These are phyloP conservation scores for Dynastes maya DNA, from an alignment of 2,888 invertebrate species.

Conservation along the genomic window DNA sequence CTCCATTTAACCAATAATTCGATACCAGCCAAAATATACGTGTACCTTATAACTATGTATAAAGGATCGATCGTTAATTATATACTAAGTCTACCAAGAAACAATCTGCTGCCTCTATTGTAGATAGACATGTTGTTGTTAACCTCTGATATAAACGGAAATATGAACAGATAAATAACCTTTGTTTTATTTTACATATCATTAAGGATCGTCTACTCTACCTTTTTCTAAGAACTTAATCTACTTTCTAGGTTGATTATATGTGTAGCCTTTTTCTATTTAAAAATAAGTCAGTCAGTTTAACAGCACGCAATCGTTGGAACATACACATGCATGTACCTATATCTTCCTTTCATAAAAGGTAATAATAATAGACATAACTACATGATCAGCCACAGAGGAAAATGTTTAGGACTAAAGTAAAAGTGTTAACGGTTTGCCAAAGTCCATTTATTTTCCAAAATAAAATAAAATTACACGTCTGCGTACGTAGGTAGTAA, in stretches of 20 bases:
- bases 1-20: background rate
- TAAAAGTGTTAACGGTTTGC: too few species aligned
- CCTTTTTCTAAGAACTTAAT: background rate
- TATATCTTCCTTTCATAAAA: too few species aligned
- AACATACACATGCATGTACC: background rate
- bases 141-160: background rate
- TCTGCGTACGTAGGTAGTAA: too few species aligned
- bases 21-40: background rate
- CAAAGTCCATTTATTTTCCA: too few species aligned
- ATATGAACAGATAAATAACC: background rate
- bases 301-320: background rate
- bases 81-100: constrained; percentile 9
- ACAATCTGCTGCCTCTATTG: constrained; percentile 16
- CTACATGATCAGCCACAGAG: too few species aligned
- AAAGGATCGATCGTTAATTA: constrained; percentile 19
- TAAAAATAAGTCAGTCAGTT: background rate
- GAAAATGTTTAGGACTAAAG: too few species aligned
- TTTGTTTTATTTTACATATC: background rate
- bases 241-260: background rate
- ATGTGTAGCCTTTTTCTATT: background rate
- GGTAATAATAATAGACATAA: too few species aligned
- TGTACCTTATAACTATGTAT: background rate
- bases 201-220: background rate
- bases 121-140: background rate
- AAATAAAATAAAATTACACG: too few species aligned